phyloP scores from a whole-genome alignment of 2,888 invertebrate genomes.

The Yponomeuta sedellus region DNA sequence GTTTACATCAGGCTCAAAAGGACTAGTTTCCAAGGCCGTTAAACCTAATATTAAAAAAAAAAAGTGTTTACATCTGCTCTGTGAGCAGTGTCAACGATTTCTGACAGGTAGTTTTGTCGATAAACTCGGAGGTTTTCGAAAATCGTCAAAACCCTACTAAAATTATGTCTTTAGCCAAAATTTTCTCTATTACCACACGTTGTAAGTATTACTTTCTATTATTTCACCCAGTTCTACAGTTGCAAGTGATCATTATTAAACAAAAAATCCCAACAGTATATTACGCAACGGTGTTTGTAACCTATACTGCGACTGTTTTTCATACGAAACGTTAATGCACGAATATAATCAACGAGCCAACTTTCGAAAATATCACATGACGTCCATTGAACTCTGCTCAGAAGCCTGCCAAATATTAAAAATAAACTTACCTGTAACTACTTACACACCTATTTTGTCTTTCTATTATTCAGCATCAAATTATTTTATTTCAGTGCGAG shows the following conservation, averaged over 20 bases:
- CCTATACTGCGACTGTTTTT: conserved; percentile 41
- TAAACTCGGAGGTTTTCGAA: background rate
- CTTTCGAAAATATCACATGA: background rate
- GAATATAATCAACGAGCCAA: background rate
- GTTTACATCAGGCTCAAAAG: too few species aligned
- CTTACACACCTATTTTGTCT: too few species aligned
- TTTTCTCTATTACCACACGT: conserved; percentile 69
- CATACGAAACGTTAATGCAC: background rate
- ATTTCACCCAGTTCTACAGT: background rate
- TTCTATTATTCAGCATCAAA: too few species aligned
- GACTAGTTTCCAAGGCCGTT: too few species aligned
- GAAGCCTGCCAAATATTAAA: too few species aligned
- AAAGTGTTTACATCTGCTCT: too few species aligned
- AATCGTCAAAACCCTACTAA: conserved; percentile 17
- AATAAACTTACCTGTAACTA: too few species aligned
- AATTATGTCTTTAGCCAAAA: conserved; percentile 69
- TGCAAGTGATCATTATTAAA: background rate
- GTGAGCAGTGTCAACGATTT: background rate
- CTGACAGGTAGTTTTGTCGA: conserved; percentile 10
- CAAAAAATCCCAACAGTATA: background rate
- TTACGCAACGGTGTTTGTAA: conserved; percentile 45
- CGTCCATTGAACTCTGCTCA: background rate
- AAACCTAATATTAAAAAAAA: too few species aligned
- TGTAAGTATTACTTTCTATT: conserved; percentile 38
- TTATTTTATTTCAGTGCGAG: conserved; percentile 37